A percentile compares a stretch with the other conserved stretches of the same genome.
Conservation (phyloP, 2,113 vertebrate genomes). For the Gymnobelideus leadbeateri region DNA sequence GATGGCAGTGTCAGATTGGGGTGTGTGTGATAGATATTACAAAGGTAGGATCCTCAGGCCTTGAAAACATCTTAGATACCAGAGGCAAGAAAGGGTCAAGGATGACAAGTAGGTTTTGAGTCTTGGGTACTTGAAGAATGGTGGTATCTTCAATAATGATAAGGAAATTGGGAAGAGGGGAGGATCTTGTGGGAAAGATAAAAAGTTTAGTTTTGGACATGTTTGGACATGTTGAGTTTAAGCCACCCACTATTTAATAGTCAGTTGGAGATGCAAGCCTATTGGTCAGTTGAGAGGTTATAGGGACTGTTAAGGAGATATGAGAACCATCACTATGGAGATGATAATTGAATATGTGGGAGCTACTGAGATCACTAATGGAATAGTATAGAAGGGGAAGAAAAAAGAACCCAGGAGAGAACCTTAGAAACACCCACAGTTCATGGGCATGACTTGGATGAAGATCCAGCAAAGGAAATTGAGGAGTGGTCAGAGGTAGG, state of each 20-base stretch:
- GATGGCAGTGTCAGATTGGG: background rate
- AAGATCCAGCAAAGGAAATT: background rate
- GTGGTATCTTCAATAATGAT: background rate
- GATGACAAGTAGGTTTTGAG: background rate
- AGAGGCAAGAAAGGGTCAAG: background rate
- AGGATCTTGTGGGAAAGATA: background rate
- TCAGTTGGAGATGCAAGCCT: background rate
- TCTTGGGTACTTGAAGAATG: background rate
- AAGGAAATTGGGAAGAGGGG: background rate
- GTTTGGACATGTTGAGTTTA: background rate
- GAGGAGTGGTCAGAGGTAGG: background rate
- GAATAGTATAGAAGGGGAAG: background rate
- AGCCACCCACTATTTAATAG: background rate
- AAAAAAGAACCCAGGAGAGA: background rate
- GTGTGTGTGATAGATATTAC: background rate
- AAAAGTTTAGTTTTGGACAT: background rate
- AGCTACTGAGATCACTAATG: background rate
- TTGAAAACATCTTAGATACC: background rate
- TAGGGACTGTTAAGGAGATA: background rate
- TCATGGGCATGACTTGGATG: background rate
- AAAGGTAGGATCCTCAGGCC: background rate
- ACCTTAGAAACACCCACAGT: background rate
- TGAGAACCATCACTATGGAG: background rate
- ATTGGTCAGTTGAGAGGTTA: background rate
- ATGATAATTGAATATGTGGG: background rate